Evolutionary conservation across 2,797 vertebrate genomes (phyloP).

Genomic region (Novumbra hubbsi): DNA sequence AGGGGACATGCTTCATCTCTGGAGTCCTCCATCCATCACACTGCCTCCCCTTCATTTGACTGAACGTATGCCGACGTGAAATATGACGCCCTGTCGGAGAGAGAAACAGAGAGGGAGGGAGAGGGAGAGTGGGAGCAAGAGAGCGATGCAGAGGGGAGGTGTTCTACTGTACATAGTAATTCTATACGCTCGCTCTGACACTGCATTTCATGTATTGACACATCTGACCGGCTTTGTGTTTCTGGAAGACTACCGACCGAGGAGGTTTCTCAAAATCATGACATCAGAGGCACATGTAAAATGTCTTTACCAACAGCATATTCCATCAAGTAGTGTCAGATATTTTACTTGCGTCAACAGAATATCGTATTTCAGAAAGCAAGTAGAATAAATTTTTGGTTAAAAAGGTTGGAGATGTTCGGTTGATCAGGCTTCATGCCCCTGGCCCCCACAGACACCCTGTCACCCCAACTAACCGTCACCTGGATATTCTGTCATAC

Average conservation of each 20-base stretch:
- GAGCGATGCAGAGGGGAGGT: slow-evolving; percentile 6
- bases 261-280: neutral
- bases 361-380: neutral
- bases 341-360: slow-evolving; percentile 23
- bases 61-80: slow-evolving; percentile 64
- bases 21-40: slow-evolving; percentile 62
- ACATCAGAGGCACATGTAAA: neutral
- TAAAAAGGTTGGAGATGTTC: slow-evolving; percentile 40
- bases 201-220: slow-evolving; percentile 59
- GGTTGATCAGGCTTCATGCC: slow-evolving; percentile 21
- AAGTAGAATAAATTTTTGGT: slow-evolving; percentile 39
- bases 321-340: slow-evolving; percentile 34
- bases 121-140: neutral
- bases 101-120: slow-evolving; percentile 2
- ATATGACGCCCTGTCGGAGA: slow-evolving; percentile 63
- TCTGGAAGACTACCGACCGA: neutral
- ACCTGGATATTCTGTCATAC: neutral
- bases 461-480: slow-evolving; percentile 34
- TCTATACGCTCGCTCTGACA: slow-evolving; percentile 56
- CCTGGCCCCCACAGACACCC: neutral
- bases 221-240: slow-evolving; percentile 18
- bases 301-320: slow-evolving; percentile 56
- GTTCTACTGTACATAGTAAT: slow-evolving; percentile 57
- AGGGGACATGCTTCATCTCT: slow-evolving; percentile 69
- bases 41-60: slow-evolving; percentile 68